Conservation (phyloP, 2,888 invertebrate species). For the Cephus pulcher region DNA sequence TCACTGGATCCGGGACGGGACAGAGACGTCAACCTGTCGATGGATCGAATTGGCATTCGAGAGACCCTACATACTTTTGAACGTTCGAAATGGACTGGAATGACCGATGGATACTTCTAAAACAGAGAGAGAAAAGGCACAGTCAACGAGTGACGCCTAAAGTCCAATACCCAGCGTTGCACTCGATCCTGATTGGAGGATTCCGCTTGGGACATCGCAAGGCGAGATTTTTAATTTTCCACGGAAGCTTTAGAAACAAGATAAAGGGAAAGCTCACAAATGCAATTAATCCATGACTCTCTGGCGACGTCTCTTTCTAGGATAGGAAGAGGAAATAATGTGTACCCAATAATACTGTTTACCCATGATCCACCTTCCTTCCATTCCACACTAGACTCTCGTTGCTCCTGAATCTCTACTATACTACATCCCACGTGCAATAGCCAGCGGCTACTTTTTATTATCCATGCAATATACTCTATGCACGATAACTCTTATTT, state of each 20-base stretch:
- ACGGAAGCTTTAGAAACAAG: constrained; percentile 48
- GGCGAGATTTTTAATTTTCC: constrained; percentile 3
- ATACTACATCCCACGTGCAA: constrained; percentile 18
- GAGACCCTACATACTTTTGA: background rate
- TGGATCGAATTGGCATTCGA: background rate
- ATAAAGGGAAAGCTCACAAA: constrained; percentile 47
- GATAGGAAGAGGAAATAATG: constrained; percentile 9
- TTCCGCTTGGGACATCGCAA: background rate
- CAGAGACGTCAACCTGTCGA: background rate
- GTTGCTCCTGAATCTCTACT: background rate
- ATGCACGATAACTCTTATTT: constrained; percentile 33
- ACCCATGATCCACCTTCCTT: constrained; percentile 27
- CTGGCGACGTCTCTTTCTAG: constrained; percentile 27
- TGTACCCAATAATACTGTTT: constrained; percentile 37
- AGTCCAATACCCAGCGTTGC: background rate
- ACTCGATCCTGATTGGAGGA: background rate
- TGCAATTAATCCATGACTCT: constrained; percentile 48
- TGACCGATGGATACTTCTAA: background rate
- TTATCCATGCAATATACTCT: constrained; percentile 35
- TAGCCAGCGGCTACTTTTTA: constrained; percentile 32
- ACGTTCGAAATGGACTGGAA: background rate
- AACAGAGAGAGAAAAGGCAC: background rate
- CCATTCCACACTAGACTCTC: background rate
- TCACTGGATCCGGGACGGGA: background rate
- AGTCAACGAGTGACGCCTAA: background rate